These are phyloP conservation scores for Melipona beecheii DNA, from an alignment of 2,888 invertebrate species.

Conservation along the genomic window DNA sequence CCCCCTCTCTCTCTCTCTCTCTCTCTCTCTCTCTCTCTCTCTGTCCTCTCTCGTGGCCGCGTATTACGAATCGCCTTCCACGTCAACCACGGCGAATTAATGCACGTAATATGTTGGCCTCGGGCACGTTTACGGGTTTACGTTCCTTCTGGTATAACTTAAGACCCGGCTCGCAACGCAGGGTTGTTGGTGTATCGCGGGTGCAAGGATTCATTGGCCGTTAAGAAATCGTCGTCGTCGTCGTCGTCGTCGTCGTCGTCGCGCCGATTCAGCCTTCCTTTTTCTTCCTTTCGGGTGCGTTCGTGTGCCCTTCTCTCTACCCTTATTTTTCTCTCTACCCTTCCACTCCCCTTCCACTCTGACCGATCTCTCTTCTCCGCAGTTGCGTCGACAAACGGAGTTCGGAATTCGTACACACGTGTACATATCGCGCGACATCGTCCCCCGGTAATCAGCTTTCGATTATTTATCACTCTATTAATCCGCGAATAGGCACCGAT, in stretches of 20 bases:
- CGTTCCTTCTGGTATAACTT: constrained; percentile 78
- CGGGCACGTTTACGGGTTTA: constrained; percentile 80
- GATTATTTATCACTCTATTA: constrained; percentile 82
- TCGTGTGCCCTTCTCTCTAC: neutral
- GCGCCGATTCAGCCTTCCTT: constrained; percentile 31
- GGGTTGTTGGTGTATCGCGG: constrained; percentile 64
- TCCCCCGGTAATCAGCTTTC: constrained; percentile 79
- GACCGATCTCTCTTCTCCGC: constrained; percentile 14
- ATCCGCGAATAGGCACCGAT: constrained; percentile 80
- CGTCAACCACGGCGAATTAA: constrained; percentile 81
- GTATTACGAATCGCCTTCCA: constrained; percentile 80
- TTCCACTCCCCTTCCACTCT: neutral
- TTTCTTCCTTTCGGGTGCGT: neutral
- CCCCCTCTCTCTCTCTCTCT: constrained; percentile 48
- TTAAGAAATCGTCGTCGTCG: constrained; percentile 64
- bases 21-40: neutral
- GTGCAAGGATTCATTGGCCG: constrained; percentile 62
- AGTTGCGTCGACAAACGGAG: constrained; percentile 51
- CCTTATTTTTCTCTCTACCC: constrained; percentile 40
- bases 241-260: neutral
- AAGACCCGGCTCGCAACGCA: constrained; percentile 68
- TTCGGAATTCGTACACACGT: constrained; percentile 6
- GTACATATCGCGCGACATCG: constrained; percentile 13
- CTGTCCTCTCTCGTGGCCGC: constrained; percentile 68
- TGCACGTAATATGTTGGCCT: constrained; percentile 82